Evolutionary conservation across 2,888 invertebrate genomes (phyloP), one percentile per base, ranked within the genome.

Genomic region (Acheta domesticus): DNA sequence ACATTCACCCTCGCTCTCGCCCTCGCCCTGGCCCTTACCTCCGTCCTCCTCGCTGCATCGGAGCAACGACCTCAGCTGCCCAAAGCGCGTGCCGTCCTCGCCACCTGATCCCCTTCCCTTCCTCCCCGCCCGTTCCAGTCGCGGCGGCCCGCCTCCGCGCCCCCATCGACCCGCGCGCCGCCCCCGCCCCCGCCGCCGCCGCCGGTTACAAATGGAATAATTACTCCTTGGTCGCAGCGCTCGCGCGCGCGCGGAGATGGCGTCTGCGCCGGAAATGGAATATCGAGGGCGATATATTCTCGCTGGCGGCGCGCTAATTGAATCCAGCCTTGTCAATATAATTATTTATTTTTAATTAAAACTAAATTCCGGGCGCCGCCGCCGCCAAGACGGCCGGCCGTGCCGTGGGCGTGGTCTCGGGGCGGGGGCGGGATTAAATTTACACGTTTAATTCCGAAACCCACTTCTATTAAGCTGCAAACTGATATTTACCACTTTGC

Each of bases 341-440:
- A 62, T 62, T 62, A 62, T 62, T 62, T 62, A 62, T 62, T 62
- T 62, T 62, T 62, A 62, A 62, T 62, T 62, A 62, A 62, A 62
- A 62, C n/a, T 62, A 19, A 62, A 5, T 12, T 12, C n/a, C 62
- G 14, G 2, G 36, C 36, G 36, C 36, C 36, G 36, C 36, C 36
- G 36, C 8, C 36, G 36, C 5, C 36, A 36, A 36, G 36, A 36
- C 36, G 36, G 36, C 36, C 36, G 1, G 36, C 8, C 36, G 36
- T 36, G 36, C 8, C 36, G 36, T 36, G 36, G 36, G 36, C 36
- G 36, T 36, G 36, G 36, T 5, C 8, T 36, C 8, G 36, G 0
- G 36, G 36, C 1, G 36, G 36, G 36, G 36, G 36, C 36, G 36
- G 36, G 62, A 62, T 62, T 62, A 62, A 62, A 62, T 62, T 62